These are phyloP conservation scores for Heliconius hewitsoni DNA, from an alignment of 1,140 invertebrate genomes.

Conservation along the genomic window DNA sequence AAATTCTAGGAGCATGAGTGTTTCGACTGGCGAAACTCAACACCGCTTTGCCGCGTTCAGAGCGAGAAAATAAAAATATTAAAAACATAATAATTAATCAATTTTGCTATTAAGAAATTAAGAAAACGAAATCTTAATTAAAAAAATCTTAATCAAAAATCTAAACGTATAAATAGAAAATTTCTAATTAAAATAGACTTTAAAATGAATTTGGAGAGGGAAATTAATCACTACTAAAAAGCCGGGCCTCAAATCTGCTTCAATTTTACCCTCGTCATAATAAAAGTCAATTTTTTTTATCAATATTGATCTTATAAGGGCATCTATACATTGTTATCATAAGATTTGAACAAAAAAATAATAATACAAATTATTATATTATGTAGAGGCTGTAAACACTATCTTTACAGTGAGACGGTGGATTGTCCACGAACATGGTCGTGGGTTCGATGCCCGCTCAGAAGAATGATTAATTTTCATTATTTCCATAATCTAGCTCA, in stretches of 20 bases:
- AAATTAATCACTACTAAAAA: constrained; percentile 40
- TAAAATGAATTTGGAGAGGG: constrained; percentile 29
- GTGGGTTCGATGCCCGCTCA: too few species aligned
- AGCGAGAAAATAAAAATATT: too few species aligned
- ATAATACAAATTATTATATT: neutral
- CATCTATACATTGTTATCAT: constrained; percentile 7
- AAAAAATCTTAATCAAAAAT: constrained; percentile 12
- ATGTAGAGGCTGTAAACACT: too few species aligned
- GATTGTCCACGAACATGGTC: too few species aligned
- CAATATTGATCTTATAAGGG: constrained; percentile 34
- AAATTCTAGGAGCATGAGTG: too few species aligned
- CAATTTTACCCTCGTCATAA: constrained; percentile 45
- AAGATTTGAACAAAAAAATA: neutral
- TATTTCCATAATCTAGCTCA: too few species aligned
- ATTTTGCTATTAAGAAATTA: constrained; percentile 14
- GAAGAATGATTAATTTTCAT: too few species aligned
- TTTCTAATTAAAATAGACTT: constrained; percentile 34
- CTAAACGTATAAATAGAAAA: constrained; percentile 10
- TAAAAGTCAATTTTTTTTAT: constrained; percentile 45
- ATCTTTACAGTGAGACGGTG: too few species aligned
- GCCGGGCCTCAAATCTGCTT: constrained; percentile 33
- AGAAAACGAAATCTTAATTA: constrained; percentile 4
- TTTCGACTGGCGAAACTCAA: too few species aligned
- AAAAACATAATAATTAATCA: neutral
- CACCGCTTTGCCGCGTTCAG: too few species aligned